Evolutionary conservation across 2,888 invertebrate genomes (phyloP), one percentile per base, ranked within the genome.

Genomic region (Parnassius apollo): DNA sequence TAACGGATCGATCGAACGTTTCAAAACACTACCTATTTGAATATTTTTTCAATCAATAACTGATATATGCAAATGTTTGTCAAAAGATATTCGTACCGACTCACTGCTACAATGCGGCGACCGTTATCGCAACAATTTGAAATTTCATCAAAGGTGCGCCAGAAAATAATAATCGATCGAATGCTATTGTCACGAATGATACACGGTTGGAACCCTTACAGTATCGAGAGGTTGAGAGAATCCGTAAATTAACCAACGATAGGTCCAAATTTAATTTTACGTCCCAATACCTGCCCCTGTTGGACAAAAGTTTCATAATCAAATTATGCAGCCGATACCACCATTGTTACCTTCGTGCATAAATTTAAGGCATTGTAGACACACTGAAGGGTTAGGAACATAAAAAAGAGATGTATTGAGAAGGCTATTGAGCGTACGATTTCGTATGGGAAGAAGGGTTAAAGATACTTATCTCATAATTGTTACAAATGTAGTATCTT

Each of bases 31-130:
- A 61, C 68, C 13, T 52, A 90, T 91, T 91, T 89, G 78, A 91
- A 91, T 91, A 88, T 89, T 88, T 87, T 89, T 88, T 85, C 90
- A 89, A 91, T 91, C 91, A 91, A 91, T 91, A 90, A 89, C 85
- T 83, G 86, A 88, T 87, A 84, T 88, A 91, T 91, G 91, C 89
- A 91, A 89, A 90, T 88, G 65, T 72, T 65, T 67, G 64, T 76
- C 74, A 80, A 82, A 82, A 84, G 78, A 83, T 80, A 82, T 85
- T 82, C 60, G 80, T 82, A 79, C 78, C 80, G 71, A 70, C 78
- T 76, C 71, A 68, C 73, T 71, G 76, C 77, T 84, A 90, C 90
- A 91, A 91, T 85, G 80, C 77, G 66, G 73, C 85, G 84, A 91
- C 91, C 91, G 91, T 91, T 91, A 90, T 80, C 83, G 86, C 74